Percentiles rank a stretch among this genome's conserved stretches.
phyloP scores from a whole-genome alignment of 2,113 vertebrate genomes.

The Nibea albiflora region DNA sequence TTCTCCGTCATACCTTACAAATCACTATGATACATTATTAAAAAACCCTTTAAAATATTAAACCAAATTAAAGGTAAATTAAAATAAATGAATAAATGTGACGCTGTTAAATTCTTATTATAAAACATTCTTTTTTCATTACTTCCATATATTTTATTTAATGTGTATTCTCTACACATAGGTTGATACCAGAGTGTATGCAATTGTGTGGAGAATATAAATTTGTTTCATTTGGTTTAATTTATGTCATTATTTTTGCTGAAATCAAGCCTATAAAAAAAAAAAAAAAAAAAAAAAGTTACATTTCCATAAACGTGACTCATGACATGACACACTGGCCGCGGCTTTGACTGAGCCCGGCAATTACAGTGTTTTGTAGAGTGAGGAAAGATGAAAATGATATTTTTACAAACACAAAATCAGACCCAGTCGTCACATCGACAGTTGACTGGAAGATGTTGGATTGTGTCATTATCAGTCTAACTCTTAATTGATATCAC shows the following conservation, averaged over 20 bases:
- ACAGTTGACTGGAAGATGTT: neutral
- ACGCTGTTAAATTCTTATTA: neutral
- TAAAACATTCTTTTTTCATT: neutral
- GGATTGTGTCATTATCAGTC: neutral
- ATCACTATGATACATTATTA: neutral
- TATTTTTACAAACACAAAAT: neutral
- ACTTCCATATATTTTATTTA: neutral
- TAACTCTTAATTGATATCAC: slow-evolving; percentile 32
- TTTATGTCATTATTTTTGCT: neutral
- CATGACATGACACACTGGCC: neutral
- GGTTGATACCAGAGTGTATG: too few species aligned
- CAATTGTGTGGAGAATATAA: neutral
- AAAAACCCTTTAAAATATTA: neutral
- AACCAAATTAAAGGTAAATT: neutral
- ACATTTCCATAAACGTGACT: neutral
- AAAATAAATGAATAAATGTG: too few species aligned
- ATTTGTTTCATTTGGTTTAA: neutral
- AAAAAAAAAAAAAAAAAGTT: too few species aligned
- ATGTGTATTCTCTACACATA: neutral
- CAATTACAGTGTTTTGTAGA: neutral
- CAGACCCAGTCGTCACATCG: neutral
- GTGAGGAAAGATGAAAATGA: neutral
- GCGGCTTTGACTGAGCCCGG: neutral
- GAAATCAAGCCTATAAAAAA: too few species aligned
- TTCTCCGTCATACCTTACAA: neutral